Base-by-base conservation (phyloP, 1,140 invertebrate species). In the Wiebesia pumilae region DNA sequence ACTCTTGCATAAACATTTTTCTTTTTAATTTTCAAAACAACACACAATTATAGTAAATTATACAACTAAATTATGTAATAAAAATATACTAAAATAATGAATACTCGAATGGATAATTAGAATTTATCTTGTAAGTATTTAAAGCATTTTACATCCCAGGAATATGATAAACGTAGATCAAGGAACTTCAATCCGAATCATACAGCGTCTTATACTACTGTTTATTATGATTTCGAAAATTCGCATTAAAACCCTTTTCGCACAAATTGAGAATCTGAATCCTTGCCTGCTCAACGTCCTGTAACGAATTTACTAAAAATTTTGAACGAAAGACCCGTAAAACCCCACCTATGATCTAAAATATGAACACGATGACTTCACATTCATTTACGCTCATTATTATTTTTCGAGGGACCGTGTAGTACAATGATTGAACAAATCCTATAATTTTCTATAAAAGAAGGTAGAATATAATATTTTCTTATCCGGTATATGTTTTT, bases 361-460 rank as follows among this genome's bases (percentile, higher is more conserved):
- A 9, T 43, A 75, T 27, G 40, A 71, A 71, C 30, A 16, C 16
- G 7, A 38, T 71, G 33, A n/a, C 62, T 14, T 43, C 27, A n/a
- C 47, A 35, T 43, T 69, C 30, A 67, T 47, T 14, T 69, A 54
- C 58, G 24, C 40, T 40, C 35, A 47, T 47, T 65, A 14, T n/a
- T 6, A 19, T 47, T 67, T 24, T 30, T 21, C 19, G 43, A 81
- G 69, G 10, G 0, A 14, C 30, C n/a, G 38, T 38, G 27, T 30
- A 19, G 30, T 33, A 9, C 27, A 40, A 81, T 16, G 35, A 80
- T 65, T 0, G 7, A 47, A 16, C 10, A 24, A 47, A n/a, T 21
- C 24, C 43, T 81, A 81, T 47, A 81, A 24, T 81, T 40, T 81
- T 47, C 58, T 40, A 69, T 12, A 33, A 67, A 62, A 47, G 58